Conservation (phyloP, 2,113 vertebrate genomes). For the Cichladusa arquata region DNA sequence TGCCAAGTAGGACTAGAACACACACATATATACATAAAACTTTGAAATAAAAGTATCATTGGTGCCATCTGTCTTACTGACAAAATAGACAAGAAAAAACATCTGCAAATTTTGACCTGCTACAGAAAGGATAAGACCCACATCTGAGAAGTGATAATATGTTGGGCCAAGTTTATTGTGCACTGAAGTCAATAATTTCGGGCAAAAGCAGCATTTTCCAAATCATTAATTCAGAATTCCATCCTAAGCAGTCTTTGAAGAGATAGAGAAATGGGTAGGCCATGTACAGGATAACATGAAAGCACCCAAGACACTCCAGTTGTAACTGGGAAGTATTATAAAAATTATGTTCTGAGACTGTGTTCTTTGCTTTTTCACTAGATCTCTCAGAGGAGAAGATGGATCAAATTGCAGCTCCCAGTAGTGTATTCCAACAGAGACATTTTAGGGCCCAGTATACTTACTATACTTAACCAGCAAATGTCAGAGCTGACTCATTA, state of each 20-base stretch:
- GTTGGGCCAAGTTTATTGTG: background rate
- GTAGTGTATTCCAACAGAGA: background rate
- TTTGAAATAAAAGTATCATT: background rate
- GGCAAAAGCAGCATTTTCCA: background rate
- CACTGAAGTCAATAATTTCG: background rate
- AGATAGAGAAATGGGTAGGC: background rate
- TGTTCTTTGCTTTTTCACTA: background rate
- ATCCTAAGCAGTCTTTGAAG: background rate
- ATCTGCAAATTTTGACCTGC: background rate
- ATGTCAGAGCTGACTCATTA: background rate
- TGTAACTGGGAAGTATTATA: background rate
- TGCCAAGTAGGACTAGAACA: background rate
- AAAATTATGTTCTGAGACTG: background rate
- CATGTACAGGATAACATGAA: background rate
- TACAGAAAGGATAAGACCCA: background rate
- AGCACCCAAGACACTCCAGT: background rate
- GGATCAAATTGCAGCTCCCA: background rate
- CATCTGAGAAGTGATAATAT: background rate
- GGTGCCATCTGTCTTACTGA: background rate
- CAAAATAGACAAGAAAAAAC: background rate
- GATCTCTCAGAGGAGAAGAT: background rate
- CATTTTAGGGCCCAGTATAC: background rate
- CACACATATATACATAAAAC: background rate
- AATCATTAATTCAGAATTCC: background rate
- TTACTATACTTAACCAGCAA: background rate